These are phyloP conservation scores for Hippotragus niger DNA, from an alignment of 2,113 vertebrate genomes.

Conservation along the genomic window DNA sequence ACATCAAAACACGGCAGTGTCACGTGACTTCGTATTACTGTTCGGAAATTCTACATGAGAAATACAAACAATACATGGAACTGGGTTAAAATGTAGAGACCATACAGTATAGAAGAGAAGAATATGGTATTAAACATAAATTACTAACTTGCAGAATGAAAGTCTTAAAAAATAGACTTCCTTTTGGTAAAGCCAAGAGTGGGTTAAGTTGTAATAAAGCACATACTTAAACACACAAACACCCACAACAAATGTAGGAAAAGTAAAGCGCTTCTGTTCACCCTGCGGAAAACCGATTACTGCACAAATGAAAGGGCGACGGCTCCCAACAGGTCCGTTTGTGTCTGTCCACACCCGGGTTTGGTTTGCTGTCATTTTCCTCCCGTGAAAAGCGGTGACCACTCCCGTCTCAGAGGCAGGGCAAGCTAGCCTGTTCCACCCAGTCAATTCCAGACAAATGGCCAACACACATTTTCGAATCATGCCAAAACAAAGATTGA, in stretches of 20 bases:
- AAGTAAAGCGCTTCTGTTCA: neutral
- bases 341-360: neutral
- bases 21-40: rapidly evolving
- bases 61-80: neutral
- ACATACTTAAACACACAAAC: neutral
- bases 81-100: neutral
- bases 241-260: rapidly evolving
- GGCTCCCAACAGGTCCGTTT: neutral
- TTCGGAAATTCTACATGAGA: neutral
- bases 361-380: neutral
- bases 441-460: conserved; percentile 37
- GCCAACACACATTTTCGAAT: conserved; percentile 13
- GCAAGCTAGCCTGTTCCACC: neutral
- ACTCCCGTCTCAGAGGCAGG: neutral
- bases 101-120: neutral
- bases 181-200: neutral
- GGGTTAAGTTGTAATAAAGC: neutral
- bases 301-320: neutral
- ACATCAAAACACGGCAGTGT: rapidly evolving
- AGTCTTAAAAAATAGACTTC: neutral
- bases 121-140: neutral
- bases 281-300: conserved; percentile 25
- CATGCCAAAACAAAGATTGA: conserved; percentile 28
- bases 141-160: neutral
- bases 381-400: conserved; percentile 14